Evolutionary conservation across 2,888 invertebrate genomes (phyloP).

Genomic region (Disparrhopalites patrizii): DNA sequence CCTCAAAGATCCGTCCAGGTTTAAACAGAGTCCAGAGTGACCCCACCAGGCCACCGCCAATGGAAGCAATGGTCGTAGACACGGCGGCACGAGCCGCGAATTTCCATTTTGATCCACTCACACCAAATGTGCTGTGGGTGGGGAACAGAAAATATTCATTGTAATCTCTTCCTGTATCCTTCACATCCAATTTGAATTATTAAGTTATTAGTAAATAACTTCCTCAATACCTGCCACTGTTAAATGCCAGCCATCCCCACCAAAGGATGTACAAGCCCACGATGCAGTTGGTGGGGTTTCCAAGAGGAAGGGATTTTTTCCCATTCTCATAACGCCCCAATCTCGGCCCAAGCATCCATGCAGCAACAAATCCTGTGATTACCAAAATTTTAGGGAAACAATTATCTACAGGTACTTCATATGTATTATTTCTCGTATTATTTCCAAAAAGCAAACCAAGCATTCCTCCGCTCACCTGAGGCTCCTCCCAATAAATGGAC

Average conservation of each 20-base stretch:
- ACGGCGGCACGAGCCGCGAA: conserved; percentile 52
- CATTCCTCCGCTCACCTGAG: conserved; percentile 48
- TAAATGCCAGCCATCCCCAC: conserved; percentile 57
- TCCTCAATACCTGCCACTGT: conserved; percentile 44
- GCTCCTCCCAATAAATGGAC: conserved; percentile 54
- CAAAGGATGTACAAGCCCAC: conserved; percentile 53
- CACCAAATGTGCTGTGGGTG: conserved; percentile 53
- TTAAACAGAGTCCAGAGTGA: conserved; percentile 46
- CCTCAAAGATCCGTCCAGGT: conserved; percentile 50
- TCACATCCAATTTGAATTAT: neutral
- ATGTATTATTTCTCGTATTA: no score
- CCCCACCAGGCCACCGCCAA: conserved; percentile 53
- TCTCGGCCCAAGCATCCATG: conserved; percentile 48
- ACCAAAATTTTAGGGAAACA: conserved; percentile 1
- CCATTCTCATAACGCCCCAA: conserved; percentile 51
- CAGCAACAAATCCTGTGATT: conserved; percentile 45
- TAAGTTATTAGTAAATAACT: no score
- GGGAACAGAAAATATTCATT: neutral
- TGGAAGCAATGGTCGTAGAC: conserved; percentile 52
- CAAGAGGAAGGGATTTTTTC: conserved; percentile 49
- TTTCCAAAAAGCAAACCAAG: neutral
- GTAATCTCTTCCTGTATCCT: neutral
- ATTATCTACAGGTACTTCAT: no score
- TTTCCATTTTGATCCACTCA: conserved; percentile 54
- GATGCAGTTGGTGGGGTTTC: conserved; percentile 51